Base-by-base conservation (phyloP, 2,888 invertebrate genomes). In the Trachelus stipa region DNA sequence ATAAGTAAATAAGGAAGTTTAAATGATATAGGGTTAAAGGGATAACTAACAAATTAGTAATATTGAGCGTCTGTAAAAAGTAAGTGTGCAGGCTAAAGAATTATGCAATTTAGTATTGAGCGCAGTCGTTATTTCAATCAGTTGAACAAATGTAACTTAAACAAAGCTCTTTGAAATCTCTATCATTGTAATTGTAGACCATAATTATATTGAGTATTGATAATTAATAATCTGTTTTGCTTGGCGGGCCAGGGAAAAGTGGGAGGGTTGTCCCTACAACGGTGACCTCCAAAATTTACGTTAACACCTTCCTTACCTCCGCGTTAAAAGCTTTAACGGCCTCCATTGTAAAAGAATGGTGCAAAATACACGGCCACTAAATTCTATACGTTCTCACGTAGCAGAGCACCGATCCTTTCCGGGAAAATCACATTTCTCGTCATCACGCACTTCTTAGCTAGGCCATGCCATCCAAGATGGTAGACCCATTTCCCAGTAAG, bases 311-410 rank as follows among this genome's bases (percentile, higher is more conserved):
- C 76, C 88, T 92, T 94, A 97, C 97, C 96, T 97, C 97, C 92
- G 95, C 94, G 93, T 97, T 97, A 93, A 97, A 97, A 88, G 96
- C 93, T 92, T 97, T 96, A 75, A 97, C 97, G 88, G 96, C 96
- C 87, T 97, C 95, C 96, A 96, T 96, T 89, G 76, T 77, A 76
- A 73, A 15, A 37, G 56, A 69, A 76, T 68, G 31, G 69, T 77
- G 78, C 76, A 79, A 79, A 78, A 73, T 80, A 81, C 78, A 77
- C 75, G 69, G 80, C 77, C 74, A 77, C 80, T 81, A 83, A 84
- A 79, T 82, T 83, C 81, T 79, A 86, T 82, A 78, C 83, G 77
- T 82, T 82, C 83, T 79, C 83, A 81, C 82, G 81, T 77, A 81
- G 80, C 79, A 83, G 79, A 84, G 79, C 84, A 85, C 80, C 78